A percentile compares a stretch with the other conserved stretches of the same genome.
These are phyloP conservation scores for Anolis sagrei DNA, from an alignment of 2,113 vertebrate species.

Conservation along the genomic window DNA sequence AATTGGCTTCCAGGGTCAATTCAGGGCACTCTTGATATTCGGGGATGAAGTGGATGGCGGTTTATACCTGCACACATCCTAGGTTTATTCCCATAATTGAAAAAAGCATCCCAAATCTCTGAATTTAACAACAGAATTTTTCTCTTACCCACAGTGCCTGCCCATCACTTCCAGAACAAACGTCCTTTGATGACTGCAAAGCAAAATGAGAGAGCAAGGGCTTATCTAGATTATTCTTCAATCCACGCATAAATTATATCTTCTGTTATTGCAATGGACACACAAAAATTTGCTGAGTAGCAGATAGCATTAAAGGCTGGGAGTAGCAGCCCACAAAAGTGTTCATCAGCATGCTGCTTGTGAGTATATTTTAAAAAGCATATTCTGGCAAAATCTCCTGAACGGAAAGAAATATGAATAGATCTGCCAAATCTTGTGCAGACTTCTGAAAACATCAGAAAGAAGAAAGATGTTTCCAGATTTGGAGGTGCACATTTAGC, in stretches of 20 bases:
- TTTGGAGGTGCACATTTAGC: not conserved
- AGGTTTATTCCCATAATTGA: no score
- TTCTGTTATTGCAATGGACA: not conserved
- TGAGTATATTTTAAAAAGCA: not conserved
- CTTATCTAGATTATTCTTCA: not conserved
- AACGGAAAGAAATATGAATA: not conserved
- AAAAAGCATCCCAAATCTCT: not conserved
- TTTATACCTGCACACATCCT: not conserved
- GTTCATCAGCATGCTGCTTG: not conserved
- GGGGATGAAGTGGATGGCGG: no score
- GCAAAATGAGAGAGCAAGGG: not conserved
- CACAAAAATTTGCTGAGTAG: not conserved
- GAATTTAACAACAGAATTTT: not conserved
- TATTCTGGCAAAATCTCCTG: not conserved
- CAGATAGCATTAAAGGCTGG: not conserved
- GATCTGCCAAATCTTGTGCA: not conserved
- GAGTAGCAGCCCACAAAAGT: not conserved
- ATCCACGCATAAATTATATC: not conserved
- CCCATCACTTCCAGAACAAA: conserved; percentile 98
- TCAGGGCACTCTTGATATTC: not conserved
- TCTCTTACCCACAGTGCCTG: conserved; percentile 92
- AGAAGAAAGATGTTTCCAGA: not conserved
- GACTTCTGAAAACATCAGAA: not conserved
- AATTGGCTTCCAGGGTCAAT: not conserved
- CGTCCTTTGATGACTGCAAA: conserved; percentile 90